Evolutionary conservation across 2,888 invertebrate genomes (phyloP).

Genomic region (Gerris lacustris): DNA sequence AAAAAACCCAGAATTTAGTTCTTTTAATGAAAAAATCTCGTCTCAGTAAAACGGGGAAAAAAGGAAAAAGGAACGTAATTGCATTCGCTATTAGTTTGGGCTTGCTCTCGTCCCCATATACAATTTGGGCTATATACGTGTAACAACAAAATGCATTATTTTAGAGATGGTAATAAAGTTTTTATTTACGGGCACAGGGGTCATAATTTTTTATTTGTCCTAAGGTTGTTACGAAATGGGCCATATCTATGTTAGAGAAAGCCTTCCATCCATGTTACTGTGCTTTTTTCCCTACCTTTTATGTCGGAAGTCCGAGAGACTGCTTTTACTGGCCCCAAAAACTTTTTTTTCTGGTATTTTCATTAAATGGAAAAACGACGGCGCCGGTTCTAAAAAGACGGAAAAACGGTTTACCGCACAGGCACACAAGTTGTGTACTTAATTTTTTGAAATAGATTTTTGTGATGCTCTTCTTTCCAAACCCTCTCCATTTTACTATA

Average conservation of each 20-base stretch:
- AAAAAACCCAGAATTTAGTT: too few relatives aligned
- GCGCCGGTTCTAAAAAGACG: not conserved
- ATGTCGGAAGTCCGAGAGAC: not conserved
- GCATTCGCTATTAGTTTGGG: too few relatives aligned
- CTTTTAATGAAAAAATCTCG: too few relatives aligned
- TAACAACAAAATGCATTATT: too few relatives aligned
- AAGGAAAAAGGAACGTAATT: too few relatives aligned
- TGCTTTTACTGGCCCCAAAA: not conserved
- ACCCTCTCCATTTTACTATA: too few relatives aligned
- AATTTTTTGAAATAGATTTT: not conserved
- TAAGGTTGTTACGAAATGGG: not conserved
- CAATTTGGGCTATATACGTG: too few relatives aligned
- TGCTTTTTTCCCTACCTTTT: too few relatives aligned
- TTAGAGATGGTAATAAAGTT: not conserved
- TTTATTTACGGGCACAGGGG: not conserved
- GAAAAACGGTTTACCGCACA: not conserved
- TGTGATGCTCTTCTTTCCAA: too few relatives aligned
- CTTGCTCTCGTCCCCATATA: too few relatives aligned
- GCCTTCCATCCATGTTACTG: too few relatives aligned
- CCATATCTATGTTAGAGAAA: not conserved
- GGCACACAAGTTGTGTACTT: not conserved
- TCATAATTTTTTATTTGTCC: slow-evolving; percentile 1
- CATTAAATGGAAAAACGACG: not conserved
- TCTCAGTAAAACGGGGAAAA: too few relatives aligned
- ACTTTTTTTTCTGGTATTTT: not conserved